phyloP scores from a whole-genome alignment of 1,140 invertebrate species.

The Drosophila parvula region DNA sequence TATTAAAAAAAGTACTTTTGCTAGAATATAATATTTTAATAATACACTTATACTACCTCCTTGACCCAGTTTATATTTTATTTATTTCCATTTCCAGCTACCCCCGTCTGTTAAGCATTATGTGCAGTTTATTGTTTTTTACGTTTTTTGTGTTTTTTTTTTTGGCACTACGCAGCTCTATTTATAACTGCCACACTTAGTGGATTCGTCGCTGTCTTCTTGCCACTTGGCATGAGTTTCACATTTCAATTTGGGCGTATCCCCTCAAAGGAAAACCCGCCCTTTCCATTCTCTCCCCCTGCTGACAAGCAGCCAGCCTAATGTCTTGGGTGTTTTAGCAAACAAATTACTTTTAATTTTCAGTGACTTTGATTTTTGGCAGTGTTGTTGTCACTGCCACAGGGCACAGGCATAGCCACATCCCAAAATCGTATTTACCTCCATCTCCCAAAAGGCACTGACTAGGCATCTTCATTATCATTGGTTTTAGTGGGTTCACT shows the following conservation, averaged over 20 bases:
- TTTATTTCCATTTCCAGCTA: not conserved
- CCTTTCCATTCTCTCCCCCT: not conserved
- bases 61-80: not conserved
- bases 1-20: no score
- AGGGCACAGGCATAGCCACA: conserved; percentile 3
- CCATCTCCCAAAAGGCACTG: conserved; percentile 30
- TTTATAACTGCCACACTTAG: conserved; percentile 69
- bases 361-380: conserved; percentile 79
- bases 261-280: not conserved
- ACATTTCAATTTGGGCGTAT: conserved; percentile 68
- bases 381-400: conserved; percentile 38
- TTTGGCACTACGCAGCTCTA: conserved; percentile 47
- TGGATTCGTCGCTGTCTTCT: conserved; percentile 24
- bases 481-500: conserved; percentile 41
- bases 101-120: conserved; percentile 6
- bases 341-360: conserved; percentile 83
- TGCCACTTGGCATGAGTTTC: conserved; percentile 76
- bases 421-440: not conserved
- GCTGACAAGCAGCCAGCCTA: conserved; percentile 15
- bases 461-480: conserved; percentile 79
- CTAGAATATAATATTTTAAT: no score
- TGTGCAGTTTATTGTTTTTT: conserved; percentile 20
- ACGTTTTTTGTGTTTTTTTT: no score
- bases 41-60: no score
- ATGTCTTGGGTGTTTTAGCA: conserved; percentile 78